Conservation (phyloP, 2,797 vertebrate species). For the Percopsis omiscomaycus region DNA sequence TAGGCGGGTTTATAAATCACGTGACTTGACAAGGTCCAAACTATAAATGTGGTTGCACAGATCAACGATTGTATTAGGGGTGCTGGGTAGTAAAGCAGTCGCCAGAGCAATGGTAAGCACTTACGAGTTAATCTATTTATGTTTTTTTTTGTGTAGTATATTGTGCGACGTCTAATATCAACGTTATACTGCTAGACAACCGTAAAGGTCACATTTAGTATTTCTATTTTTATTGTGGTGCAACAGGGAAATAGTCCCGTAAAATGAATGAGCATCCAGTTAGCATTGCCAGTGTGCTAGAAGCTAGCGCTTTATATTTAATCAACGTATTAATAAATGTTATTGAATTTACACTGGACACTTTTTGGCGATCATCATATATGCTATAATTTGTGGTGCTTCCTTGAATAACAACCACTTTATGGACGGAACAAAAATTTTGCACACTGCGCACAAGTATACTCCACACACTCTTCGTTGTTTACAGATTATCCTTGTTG, state of each 20-base stretch:
- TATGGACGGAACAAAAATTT: no score
- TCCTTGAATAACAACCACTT: no score
- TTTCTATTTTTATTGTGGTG: conserved; percentile 48
- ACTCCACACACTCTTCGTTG: background rate
- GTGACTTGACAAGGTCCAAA: background rate
- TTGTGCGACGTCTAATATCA: rapidly evolving
- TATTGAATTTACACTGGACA: no score
- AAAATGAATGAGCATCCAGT: background rate
- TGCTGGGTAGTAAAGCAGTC: conserved; percentile 34
- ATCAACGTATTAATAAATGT: no score
- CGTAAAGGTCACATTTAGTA: background rate
- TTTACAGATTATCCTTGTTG: background rate
- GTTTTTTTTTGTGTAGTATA: background rate
- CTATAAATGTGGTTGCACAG: conserved; percentile 53
- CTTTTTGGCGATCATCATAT: no score
- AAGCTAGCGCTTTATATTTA: no score
- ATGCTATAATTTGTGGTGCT: no score
- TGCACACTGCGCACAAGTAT: no score
- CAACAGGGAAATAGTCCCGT: conserved; percentile 43
- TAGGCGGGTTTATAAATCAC: conserved; percentile 21
- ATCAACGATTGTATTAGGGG: conserved; percentile 36
- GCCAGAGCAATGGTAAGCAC: conserved; percentile 71
- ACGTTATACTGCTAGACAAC: rapidly evolving
- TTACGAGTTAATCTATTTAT: rapidly evolving
- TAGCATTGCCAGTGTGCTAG: background rate